Evolutionary conservation across 2,797 vertebrate species (phyloP).

Genomic region (Enteromius anoplus): DNA sequence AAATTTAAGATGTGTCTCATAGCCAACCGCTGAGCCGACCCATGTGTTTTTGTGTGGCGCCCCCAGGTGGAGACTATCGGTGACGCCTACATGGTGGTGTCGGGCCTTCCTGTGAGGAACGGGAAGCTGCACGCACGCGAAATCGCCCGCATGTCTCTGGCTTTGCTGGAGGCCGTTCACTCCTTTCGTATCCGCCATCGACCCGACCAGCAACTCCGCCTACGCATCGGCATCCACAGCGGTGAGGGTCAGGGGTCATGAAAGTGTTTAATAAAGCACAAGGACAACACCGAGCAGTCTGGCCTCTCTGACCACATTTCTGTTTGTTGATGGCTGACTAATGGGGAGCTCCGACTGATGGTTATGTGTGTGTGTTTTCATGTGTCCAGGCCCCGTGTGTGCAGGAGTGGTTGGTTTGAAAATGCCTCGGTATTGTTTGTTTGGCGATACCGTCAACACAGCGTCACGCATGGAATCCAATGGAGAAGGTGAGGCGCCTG

Average conservation of each 20-base stretch:
- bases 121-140: slow-evolving; percentile 84
- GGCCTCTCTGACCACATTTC: not conserved
- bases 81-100: slow-evolving; percentile 93
- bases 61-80: slow-evolving; percentile 89
- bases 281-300: not conserved
- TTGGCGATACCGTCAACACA: slow-evolving; percentile 80
- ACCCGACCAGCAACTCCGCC: slow-evolving; percentile 81
- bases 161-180: slow-evolving; percentile 83
- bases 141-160: slow-evolving; percentile 87
- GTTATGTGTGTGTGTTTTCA: slow-evolving; percentile 43
- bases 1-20: not conserved
- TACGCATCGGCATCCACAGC: slow-evolving; percentile 89
- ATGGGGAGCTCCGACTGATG: not conserved
- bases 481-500: slow-evolving; percentile 70
- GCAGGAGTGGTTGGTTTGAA: slow-evolving; percentile 79
- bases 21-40: not conserved
- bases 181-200: slow-evolving; percentile 87
- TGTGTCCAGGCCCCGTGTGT: slow-evolving; percentile 73
- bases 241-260: slow-evolving; percentile 68
- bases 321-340: slow-evolving; percentile 14
- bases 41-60: slow-evolving; percentile 32
- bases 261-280: slow-evolving; percentile 9
- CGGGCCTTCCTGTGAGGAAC: slow-evolving; percentile 85
- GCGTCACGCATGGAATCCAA: slow-evolving; percentile 79
- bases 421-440: slow-evolving; percentile 82